Percentiles rank a stretch among this genome's conserved stretches.
These are phyloP conservation scores for Zophobas atratus DNA, from an alignment of 1,140 invertebrate species.

Conservation along the genomic window DNA sequence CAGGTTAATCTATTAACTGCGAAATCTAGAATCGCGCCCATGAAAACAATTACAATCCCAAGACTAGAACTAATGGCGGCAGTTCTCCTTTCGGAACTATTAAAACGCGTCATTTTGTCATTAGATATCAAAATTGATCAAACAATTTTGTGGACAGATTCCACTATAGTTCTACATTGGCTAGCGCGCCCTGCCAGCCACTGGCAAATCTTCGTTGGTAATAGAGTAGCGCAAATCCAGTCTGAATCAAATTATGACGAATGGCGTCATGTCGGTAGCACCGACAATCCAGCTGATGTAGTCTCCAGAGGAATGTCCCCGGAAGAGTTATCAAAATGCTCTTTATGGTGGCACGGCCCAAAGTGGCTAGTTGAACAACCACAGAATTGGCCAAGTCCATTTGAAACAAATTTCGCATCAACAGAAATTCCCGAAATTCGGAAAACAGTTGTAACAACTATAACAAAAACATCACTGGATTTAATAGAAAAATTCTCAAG, in stretches of 20 bases:
- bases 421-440: not conserved
- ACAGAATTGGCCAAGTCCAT: not conserved
- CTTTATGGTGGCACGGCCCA: slow-evolving; percentile 64
- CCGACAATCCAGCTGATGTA: slow-evolving; percentile 64
- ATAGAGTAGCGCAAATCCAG: slow-evolving; percentile 66
- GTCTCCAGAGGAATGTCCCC: slow-evolving; percentile 60
- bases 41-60: slow-evolving; percentile 52
- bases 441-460: too few relatives aligned
- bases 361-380: slow-evolving; percentile 21
- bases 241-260: slow-evolving; percentile 37
- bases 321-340: slow-evolving; percentile 50
- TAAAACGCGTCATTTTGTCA: slow-evolving; percentile 20
- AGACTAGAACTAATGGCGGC: slow-evolving; percentile 53
- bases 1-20: slow-evolving; percentile 48
- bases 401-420: not conserved
- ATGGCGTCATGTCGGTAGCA: slow-evolving; percentile 62
- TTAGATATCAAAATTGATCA: not conserved
- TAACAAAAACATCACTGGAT: too few relatives aligned
- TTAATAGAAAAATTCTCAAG: too few relatives aligned
- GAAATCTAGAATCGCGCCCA: slow-evolving; percentile 54
- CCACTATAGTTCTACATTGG: slow-evolving; percentile 65
- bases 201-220: slow-evolving; percentile 65
- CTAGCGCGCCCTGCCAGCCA: slow-evolving; percentile 52
- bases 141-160: slow-evolving; percentile 60
- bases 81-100: slow-evolving; percentile 54